Percentiles rank a stretch among this genome's conserved stretches.
phyloP scores from a whole-genome alignment of 2,113 vertebrate species.

The Bos javanicus region DNA sequence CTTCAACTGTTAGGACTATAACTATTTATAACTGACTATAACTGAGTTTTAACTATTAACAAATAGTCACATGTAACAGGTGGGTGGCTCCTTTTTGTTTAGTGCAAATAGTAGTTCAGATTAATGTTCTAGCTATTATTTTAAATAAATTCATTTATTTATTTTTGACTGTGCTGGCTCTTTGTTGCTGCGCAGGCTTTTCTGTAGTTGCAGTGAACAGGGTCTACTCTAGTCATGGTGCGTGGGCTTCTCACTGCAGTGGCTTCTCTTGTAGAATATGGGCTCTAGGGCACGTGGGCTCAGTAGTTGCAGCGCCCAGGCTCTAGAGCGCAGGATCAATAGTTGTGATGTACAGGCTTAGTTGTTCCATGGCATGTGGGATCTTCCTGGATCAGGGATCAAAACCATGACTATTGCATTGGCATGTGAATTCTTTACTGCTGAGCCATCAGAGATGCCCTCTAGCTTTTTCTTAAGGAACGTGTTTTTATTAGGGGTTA shows the following conservation, averaged over 20 bases:
- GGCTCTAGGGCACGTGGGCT: background rate
- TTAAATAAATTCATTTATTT: background rate
- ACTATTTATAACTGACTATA: background rate
- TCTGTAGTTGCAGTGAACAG: background rate
- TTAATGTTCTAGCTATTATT: background rate
- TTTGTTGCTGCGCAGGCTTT: background rate
- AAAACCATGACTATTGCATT: background rate
- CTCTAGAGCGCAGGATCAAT: background rate
- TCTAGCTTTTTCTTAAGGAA: background rate
- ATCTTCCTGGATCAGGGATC: background rate
- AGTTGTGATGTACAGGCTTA: background rate
- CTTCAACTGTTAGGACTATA: background rate
- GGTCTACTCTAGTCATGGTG: background rate
- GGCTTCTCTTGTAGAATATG: background rate
- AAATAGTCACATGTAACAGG: background rate
- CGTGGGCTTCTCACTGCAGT: background rate
- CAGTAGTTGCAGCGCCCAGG: background rate
- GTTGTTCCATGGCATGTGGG: background rate
- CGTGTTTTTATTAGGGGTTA: background rate
- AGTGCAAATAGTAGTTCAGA: background rate
- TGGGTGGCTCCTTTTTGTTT: background rate
- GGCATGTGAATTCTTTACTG: background rate
- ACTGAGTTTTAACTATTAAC: background rate
- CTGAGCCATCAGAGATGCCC: background rate
- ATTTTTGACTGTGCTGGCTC: background rate